Evolutionary conservation across 2,888 invertebrate genomes (phyloP).

Genomic region (Notodonta ziczac): DNA sequence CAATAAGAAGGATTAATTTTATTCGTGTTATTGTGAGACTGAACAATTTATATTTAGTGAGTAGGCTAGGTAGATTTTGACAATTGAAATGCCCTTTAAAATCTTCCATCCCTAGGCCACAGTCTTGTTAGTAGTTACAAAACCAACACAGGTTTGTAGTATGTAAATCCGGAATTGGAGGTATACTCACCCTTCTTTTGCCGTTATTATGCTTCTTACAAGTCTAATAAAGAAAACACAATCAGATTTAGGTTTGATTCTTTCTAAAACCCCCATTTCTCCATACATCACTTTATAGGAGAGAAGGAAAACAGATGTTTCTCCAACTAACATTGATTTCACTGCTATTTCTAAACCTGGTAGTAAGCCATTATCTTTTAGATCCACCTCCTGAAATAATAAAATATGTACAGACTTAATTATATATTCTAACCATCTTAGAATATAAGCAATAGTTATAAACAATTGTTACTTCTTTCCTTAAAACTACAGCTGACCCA

Average conservation of each 20-base stretch:
- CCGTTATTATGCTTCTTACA: conserved; percentile 80
- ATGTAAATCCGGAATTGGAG: not conserved
- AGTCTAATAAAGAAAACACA: conserved; percentile 91
- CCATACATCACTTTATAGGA: conserved; percentile 90
- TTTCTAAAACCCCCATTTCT: conserved; percentile 89
- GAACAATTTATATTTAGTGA: no score
- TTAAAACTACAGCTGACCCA: no score
- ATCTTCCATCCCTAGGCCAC: no score
- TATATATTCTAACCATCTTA: no score
- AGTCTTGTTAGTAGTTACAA: no score
- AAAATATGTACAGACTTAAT: not conserved
- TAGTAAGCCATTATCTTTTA: conserved; percentile 74
- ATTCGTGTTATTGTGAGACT: no score
- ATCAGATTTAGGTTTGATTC: conserved; percentile 90
- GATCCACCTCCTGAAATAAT: conserved; percentile 64
- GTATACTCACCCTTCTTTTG: conserved; percentile 57
- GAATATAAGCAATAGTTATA: no score
- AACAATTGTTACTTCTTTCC: no score
- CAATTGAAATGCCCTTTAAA: no score
- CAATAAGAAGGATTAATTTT: no score
- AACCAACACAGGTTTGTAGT: no score
- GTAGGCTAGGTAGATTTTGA: no score
- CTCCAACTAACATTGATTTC: conserved; percentile 91
- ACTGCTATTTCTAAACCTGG: conserved; percentile 90
- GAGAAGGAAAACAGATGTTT: conserved; percentile 91